Evolutionary conservation across 1,140 invertebrate species (phyloP), one percentile per base, ranked within the genome.

Genomic region (Drosophila sp.): DNA sequence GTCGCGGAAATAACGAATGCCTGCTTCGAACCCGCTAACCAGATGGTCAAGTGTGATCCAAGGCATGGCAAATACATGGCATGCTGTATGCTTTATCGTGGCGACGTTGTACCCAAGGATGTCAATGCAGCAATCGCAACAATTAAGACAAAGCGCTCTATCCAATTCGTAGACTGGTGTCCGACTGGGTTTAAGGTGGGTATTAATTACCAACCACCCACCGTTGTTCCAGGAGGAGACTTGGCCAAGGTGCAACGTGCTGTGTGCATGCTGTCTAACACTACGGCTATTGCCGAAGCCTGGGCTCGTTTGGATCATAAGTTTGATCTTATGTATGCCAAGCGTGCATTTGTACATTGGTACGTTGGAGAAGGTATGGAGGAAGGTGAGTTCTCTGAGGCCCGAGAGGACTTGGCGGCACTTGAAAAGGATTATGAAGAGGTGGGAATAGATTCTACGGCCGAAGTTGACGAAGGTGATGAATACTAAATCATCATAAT

Each of bases 31-130:
- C 95, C 96, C 11, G 94, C 95, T 16, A 97, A 96, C 91, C 96
- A 97, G 93, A 96, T 97, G 96, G 96, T 97, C 1, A 97, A 97
- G 92, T 97, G 96, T 87, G 96, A 96, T 82, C 96, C 95, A 2
- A 92, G 95, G 38, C 95, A 96, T 80, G 95, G 96, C 34, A 96
- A 96, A 92, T 96, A 96, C 92, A 97, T 97, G 96, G 96, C 96
- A 16, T 97, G 96, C 81, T 97, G 96, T 89, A 95, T 97, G 94
- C 93, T 97, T 72, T 97, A 97, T 93, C 94, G 94, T 86, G 94
- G 94, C 27, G 94, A 94, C 80, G 94, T 94, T 14, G 94, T 94
- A n/a, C 95, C 97, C 0, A 98, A 97, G 87, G 97, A 97, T 90
- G 96, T 97, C 1, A 97, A 97, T 90, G 95, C 96, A 11, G 96